These are phyloP conservation scores for Papilio demoleus DNA, from an alignment of 2,888 invertebrate genomes.

Conservation along the genomic window DNA sequence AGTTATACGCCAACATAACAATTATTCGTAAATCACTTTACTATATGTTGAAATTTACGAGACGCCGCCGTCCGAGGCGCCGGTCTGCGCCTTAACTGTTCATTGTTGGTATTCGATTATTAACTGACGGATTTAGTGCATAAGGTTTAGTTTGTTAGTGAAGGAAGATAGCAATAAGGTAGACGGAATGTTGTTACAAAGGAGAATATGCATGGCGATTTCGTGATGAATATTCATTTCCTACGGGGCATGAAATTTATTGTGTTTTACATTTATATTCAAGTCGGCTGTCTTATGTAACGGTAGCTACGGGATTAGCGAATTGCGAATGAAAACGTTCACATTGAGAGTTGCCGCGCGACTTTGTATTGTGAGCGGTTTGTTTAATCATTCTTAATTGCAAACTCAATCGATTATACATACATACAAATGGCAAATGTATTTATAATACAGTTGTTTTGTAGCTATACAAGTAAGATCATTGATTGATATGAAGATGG, in stretches of 20 bases:
- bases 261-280: conserved; percentile 84
- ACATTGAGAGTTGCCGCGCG: conserved; percentile 74
- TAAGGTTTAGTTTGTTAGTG: conserved; percentile 71
- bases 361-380: conserved; percentile 69
- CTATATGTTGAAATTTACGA: conserved; percentile 84
- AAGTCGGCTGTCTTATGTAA: conserved; percentile 83
- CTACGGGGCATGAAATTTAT: conserved; percentile 84
- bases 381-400: conserved; percentile 60
- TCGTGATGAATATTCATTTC: conserved; percentile 84
- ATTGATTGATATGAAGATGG: neutral
- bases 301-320: conserved; percentile 83
- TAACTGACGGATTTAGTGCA: conserved; percentile 58
- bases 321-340: conserved; percentile 77
- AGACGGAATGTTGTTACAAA: conserved; percentile 76
- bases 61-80: conserved; percentile 66
- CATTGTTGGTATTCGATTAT: conserved; percentile 59
- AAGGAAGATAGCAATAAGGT: conserved; percentile 59
- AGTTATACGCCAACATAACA: conserved; percentile 83
- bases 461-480: neutral
- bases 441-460: neutral
- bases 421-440: neutral
- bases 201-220: conserved; percentile 84
- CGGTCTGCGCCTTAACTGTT: conserved; percentile 65
- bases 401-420: conserved; percentile 25
- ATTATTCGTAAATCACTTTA: conserved; percentile 85